Evolutionary conservation across 2,113 vertebrate species (phyloP).

Genomic region (Gobiocypris rarus): DNA sequence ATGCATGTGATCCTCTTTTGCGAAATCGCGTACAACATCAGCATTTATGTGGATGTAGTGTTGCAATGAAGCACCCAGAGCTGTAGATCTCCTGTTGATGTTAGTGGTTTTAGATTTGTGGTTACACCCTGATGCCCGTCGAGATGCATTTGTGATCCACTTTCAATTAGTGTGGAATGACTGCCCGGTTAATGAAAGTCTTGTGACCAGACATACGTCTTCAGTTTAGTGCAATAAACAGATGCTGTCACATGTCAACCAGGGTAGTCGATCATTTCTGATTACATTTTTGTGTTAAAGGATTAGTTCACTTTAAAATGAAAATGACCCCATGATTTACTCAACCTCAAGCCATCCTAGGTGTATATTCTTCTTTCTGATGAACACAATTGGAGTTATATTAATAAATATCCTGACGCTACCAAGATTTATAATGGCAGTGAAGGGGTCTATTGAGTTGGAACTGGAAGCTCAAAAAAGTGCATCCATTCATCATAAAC

Average conservation of each 20-base stretch:
- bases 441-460: too few relatives aligned
- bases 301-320: background rate
- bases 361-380: too few relatives aligned
- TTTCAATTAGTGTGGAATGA: background rate
- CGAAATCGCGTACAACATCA: background rate
- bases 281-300: background rate
- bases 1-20: background rate
- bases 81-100: background rate
- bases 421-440: too few relatives aligned
- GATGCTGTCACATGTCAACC: background rate
- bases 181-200: background rate
- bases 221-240: background rate
- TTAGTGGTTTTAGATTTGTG: background rate
- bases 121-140: background rate
- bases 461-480: too few relatives aligned
- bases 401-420: too few relatives aligned
- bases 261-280: background rate
- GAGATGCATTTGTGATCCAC: slow-evolving; percentile 6
- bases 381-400: too few relatives aligned
- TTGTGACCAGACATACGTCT: background rate
- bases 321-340: background rate
- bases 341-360: too few relatives aligned
- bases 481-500: too few relatives aligned
- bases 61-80: background rate
- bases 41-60: background rate